Evolutionary conservation across 2,113 vertebrate genomes (phyloP).

Genomic region (Thymallus thymallus): DNA sequence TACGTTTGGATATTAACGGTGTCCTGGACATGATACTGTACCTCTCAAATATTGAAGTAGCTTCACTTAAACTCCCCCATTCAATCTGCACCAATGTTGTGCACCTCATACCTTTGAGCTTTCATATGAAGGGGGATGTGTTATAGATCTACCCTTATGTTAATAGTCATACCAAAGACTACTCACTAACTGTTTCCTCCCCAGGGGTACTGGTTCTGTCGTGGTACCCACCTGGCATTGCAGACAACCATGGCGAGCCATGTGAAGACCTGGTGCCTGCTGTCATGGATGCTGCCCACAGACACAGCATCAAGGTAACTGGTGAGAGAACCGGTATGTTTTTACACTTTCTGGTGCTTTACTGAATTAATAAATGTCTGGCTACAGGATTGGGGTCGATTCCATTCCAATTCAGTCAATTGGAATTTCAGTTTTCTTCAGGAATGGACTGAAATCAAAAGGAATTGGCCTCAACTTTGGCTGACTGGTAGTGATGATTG

Average conservation of each 20-base stretch:
- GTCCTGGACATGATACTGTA: no score
- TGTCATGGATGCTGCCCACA: constrained; percentile 83
- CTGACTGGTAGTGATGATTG: no score
- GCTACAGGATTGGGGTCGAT: not conserved
- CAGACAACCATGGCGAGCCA: constrained; percentile 84
- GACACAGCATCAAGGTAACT: constrained; percentile 86
- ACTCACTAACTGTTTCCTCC: constrained; percentile 15
- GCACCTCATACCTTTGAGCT: no score
- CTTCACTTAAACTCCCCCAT: not conserved
- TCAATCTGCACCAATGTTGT: constrained; percentile 41
- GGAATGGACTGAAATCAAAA: no score
- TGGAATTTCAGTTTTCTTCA: no score
- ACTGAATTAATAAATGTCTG: constrained; percentile 25
- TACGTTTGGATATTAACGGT: no score
- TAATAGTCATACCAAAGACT: not conserved
- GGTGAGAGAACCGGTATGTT: constrained; percentile 69
- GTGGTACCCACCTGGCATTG: constrained; percentile 86
- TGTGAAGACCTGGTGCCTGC: constrained; percentile 83
- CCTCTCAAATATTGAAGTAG: no score
- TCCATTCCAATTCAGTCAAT: no score
- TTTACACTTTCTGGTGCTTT: constrained; percentile 45
- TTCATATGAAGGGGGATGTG: not conserved
- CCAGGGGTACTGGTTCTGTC: constrained; percentile 86
- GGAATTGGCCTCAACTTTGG: no score
- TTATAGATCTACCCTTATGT: no score